Base-by-base conservation (phyloP, 23 tunicate species). In the Trididemnum miniatum region DNA sequence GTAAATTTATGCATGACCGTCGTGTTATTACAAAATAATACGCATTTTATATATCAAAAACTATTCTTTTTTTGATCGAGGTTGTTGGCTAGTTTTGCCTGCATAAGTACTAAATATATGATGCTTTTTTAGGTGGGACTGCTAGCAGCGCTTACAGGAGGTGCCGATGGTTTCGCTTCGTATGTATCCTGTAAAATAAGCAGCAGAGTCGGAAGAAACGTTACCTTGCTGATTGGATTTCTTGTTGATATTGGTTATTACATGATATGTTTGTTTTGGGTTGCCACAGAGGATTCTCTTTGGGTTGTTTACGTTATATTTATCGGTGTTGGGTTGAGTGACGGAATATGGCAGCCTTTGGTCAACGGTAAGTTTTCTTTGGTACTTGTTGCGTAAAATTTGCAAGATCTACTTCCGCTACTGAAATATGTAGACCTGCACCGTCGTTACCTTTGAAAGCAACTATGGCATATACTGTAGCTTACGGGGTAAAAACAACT, bases 281-380 rank as follows among this genome's bases (percentile, higher is more conserved):
- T 65, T 25, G 87, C 92, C 0, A 82, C 81, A 35, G 34, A 37
- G 2, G 54, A 77, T 22, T 72, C 86, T 3, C 35, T 65, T 18
- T 88, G 92, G 92, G 72, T 88, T 24, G 87, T 88, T 51, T 88
- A 88, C 59, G 20, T 88, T 22, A 35, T 88, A 1, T 88, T 81
- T 76, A 31, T 38, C 0, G 31, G 65, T 0, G 64, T 82, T 49
- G 92, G 92, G 1, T 18, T 76, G 0, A 77, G 33, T 18, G 77
- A 88, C 39, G 92, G 92, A 9, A 50, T 82, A 30, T 82, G 92
- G 87, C 92, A 82, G 74, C 87, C 87, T 12, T 34, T 44, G 35
- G 65, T 82, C 12, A 82, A 82, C 59, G 81, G 87, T 88, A 82
- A 74, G 39, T 4, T 23, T 20, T 49, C 18, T 49, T n/a, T n/a